Percentiles rank a stretch among this genome's conserved stretches.
Conservation (phyloP, 2,113 vertebrate species). For the Dicaeum eximium region DNA sequence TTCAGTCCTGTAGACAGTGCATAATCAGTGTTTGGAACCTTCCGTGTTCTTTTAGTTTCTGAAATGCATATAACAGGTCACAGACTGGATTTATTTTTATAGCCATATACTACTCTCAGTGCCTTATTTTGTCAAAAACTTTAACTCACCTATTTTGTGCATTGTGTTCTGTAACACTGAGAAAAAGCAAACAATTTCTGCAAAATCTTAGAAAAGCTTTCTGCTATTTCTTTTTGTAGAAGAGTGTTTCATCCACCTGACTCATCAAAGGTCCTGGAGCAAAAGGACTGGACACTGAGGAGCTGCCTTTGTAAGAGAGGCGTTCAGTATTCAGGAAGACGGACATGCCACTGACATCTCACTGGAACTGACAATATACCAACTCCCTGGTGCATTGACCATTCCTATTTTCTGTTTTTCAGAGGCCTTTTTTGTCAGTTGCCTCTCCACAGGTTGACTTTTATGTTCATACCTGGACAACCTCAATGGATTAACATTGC, state of each 20-base stretch:
- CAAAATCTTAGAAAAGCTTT: not conserved
- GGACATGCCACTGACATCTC: not conserved
- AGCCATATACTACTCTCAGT: not conserved
- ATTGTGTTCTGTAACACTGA: not conserved
- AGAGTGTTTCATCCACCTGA: not conserved
- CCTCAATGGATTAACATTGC: not conserved
- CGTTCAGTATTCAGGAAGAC: not conserved
- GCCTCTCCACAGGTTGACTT: not conserved
- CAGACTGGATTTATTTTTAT: not conserved
- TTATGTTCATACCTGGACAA: not conserved
- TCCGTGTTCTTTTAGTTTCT: not conserved
- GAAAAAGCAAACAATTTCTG: not conserved
- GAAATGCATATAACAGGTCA: not conserved
- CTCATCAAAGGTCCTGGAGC: not conserved
- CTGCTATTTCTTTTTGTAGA: not conserved
- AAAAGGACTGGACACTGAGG: not conserved
- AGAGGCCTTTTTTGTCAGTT: not conserved
- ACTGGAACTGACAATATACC: not conserved
- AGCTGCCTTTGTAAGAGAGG: fast-evolving
- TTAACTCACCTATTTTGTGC: not conserved
- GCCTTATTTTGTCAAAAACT: not conserved
- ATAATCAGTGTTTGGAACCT: not conserved
- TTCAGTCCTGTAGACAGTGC: not conserved
- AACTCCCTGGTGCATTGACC: fast-evolving
- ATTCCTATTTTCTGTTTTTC: not conserved